phyloP scores from a whole-genome alignment of 1,140 invertebrate species.

The Drosophila pseudoobscura region DNA sequence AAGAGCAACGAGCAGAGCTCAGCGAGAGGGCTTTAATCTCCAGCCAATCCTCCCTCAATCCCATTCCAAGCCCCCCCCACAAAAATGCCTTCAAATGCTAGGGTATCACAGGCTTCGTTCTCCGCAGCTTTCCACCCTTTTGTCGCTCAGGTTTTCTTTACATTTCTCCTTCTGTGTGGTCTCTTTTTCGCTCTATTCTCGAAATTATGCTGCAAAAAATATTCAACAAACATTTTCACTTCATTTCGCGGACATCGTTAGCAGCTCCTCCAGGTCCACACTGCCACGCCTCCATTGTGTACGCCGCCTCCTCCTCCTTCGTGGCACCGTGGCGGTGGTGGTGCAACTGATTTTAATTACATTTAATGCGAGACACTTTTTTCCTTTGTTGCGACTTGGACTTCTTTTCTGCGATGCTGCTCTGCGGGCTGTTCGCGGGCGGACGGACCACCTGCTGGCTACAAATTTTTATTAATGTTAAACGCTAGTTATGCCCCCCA shows the following conservation, averaged over 20 bases:
- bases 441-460: slow-evolving; percentile 42
- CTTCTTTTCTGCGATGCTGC: background rate
- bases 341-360: slow-evolving; percentile 63
- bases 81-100: too few species aligned
- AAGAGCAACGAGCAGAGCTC: too few species aligned
- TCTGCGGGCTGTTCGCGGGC: too few species aligned
- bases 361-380: slow-evolving; percentile 52
- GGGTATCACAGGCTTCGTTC: too few species aligned
- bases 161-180: slow-evolving; percentile 13
- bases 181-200: slow-evolving; percentile 10
- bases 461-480: slow-evolving; percentile 66
- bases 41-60: too few species aligned
- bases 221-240: slow-evolving; percentile 62
- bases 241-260: slow-evolving; percentile 54
- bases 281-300: too few species aligned
- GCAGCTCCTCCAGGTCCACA: slow-evolving; percentile 14
- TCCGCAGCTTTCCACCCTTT: too few species aligned
- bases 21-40: too few species aligned
- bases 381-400: background rate
- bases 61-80: too few species aligned
- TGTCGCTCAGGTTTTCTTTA: slow-evolving; percentile 3
- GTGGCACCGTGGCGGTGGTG: slow-evolving; percentile 3
- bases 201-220: slow-evolving; percentile 55
- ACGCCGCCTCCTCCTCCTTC: background rate
- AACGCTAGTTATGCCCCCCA: slow-evolving; percentile 57